Base-by-base conservation (phyloP, 2,797 vertebrate species). In the Tadarida brasiliensis region DNA sequence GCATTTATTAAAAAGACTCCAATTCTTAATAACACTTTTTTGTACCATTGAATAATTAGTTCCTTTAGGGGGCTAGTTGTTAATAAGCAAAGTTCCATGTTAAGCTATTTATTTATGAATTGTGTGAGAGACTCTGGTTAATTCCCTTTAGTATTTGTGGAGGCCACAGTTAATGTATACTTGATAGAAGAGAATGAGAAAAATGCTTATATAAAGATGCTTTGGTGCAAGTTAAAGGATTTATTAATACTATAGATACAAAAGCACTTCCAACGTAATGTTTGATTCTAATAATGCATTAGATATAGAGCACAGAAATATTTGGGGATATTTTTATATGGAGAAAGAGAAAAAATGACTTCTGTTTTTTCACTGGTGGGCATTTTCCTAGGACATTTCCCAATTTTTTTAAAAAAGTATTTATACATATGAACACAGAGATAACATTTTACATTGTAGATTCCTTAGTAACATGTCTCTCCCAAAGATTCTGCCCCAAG, bases 101-200 rank as follows among this genome's bases (percentile, higher is more conserved):
- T 96, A 85, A 96, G 71, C 5, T 74, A 28, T 84, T 94, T 96
- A 11, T 86, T 96, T 96, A 77, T 90, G 80, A 67, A 67, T 94
- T 90, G 54, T 97, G 20, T 95, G 39, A 88, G 71, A 97, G 71
- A 91, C 11, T 33, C 9, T 96, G 39, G 17, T 89, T 96, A 95
- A 87, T 97, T 96, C 80, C 14, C 7, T 91, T 76, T 93, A 82
- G 24, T 74, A 28, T 12, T 30, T 83, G 47, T 39, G 68, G 19
- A 96, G 35, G 15, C 12, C 12, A 91, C 1, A 63, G 56, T 94
- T 97, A 87, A 94, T 94, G 78, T 96, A 59, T 61, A 95, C 35
- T 87, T 92, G 44, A 16, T 78, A 93, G 95, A 95, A 77, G 0
- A 94, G 44, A 35, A 24, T 63, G 9, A 71, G 76, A 49, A 88